These are phyloP conservation scores for Pseudomyrmex sp. DNA, from an alignment of 1,140 invertebrate species.

Conservation along the genomic window DNA sequence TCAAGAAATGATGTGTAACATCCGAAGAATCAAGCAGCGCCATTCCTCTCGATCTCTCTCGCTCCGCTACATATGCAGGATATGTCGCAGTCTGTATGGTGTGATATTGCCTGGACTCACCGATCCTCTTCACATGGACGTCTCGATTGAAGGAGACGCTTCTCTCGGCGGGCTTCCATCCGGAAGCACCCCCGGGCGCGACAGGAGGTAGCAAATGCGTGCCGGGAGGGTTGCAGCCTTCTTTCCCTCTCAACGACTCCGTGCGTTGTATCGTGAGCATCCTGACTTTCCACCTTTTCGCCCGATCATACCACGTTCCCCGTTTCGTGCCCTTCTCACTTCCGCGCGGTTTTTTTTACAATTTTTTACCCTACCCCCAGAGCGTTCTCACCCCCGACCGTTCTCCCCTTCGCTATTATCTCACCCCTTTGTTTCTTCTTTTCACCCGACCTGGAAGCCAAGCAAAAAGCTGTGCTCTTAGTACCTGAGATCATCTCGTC, in stretches of 20 bases:
- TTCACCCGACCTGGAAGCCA: constrained; percentile 78
- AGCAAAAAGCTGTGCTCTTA: constrained; percentile 72
- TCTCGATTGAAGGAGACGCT: constrained; percentile 95
- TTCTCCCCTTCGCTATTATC: not conserved
- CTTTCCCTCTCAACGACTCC: constrained; percentile 85
- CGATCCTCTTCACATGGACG: constrained; percentile 94
- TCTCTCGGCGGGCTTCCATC: constrained; percentile 85
- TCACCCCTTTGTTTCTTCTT: constrained; percentile 53
- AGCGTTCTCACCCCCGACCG: constrained; percentile 27
- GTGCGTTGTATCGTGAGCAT: constrained; percentile 87
- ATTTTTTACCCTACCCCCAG: constrained; percentile 53
- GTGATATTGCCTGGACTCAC: constrained; percentile 87
- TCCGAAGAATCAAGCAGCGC: constrained; percentile 55
- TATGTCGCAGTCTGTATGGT: constrained; percentile 71
- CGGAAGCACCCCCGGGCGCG: constrained; percentile 65
- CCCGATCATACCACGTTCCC: constrained; percentile 77
- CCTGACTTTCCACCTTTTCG: constrained; percentile 79
- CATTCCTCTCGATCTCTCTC: constrained; percentile 28
- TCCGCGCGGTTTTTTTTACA: not conserved
- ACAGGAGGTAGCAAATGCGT: constrained; percentile 69
- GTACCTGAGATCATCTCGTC: constrained; percentile 27
- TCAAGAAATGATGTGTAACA: not conserved
- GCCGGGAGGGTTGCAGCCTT: constrained; percentile 73
- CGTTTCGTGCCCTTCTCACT: constrained; percentile 45
- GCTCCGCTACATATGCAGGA: constrained; percentile 43